These are phyloP conservation scores for Cynodonichthys magdalenae DNA, from an alignment of 2,797 vertebrate species.

Conservation along the genomic window DNA sequence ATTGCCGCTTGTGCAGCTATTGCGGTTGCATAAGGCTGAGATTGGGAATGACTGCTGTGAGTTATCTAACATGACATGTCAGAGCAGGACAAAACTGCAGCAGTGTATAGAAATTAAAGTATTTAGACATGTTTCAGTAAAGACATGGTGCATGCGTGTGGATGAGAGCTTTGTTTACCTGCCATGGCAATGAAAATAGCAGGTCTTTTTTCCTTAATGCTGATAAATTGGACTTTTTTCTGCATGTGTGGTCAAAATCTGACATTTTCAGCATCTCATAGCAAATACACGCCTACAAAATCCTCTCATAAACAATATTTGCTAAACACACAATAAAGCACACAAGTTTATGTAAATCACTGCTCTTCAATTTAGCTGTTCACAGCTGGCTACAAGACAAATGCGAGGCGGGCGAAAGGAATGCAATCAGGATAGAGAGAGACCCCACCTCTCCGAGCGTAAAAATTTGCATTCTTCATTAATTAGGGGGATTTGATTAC, in stretches of 20 bases:
- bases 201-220: background rate
- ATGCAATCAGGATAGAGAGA: slow-evolving; percentile 53
- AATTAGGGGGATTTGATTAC: slow-evolving; percentile 53
- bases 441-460: slow-evolving; percentile 24
- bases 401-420: slow-evolving; percentile 32
- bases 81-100: slow-evolving; percentile 48
- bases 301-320: slow-evolving; percentile 1
- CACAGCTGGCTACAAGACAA: slow-evolving; percentile 56
- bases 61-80: slow-evolving; percentile 65
- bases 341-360: slow-evolving; percentile 55
- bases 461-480: slow-evolving; percentile 53
- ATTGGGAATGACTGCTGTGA: slow-evolving; percentile 26
- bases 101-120: slow-evolving; percentile 43
- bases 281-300: background rate
- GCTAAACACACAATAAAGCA: slow-evolving; percentile 5
- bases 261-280: background rate
- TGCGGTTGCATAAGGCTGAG: slow-evolving; percentile 25
- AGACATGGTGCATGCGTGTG: background rate
- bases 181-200: slow-evolving; percentile 14
- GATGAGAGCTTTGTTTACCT: slow-evolving; percentile 33
- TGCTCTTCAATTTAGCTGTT: slow-evolving; percentile 32
- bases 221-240: slow-evolving; percentile 4
- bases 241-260: background rate
- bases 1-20: slow-evolving; percentile 9
- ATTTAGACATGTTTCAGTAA: slow-evolving; percentile 24